Conservation (phyloP, 2,113 vertebrate genomes). For the Pseudorasbora parva region DNA sequence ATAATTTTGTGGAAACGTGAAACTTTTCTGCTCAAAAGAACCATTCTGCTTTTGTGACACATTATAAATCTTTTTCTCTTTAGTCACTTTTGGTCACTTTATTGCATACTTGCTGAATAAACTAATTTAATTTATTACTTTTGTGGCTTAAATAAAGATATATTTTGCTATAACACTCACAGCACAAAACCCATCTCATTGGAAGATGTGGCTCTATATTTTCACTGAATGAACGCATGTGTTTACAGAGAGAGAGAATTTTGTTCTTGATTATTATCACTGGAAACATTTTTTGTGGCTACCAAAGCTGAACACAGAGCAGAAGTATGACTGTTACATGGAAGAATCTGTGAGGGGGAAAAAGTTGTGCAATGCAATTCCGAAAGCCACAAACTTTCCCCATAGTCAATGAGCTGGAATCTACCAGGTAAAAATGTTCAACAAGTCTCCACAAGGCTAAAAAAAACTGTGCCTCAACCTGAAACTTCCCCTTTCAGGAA, state of each 20-base stretch:
- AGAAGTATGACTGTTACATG: neutral
- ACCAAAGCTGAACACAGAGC: slow-evolving; percentile 30
- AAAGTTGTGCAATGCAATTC: slow-evolving; percentile 28
- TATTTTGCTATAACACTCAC: slow-evolving; percentile 47
- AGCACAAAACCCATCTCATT: neutral
- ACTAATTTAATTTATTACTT: neutral
- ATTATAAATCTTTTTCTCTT: neutral
- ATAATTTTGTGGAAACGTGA: neutral
- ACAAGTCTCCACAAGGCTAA: slow-evolving; percentile 60
- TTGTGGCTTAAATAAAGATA: slow-evolving; percentile 66
- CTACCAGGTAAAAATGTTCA: neutral
- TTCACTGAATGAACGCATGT: neutral
- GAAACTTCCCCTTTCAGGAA: neutral
- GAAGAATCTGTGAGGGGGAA: neutral
- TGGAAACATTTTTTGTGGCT: slow-evolving; percentile 35
- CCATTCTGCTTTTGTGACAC: neutral
- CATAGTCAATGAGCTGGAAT: slow-evolving; percentile 50
- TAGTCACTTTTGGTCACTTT: neutral
- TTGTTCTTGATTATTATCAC: slow-evolving; percentile 33
- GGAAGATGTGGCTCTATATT: neutral
- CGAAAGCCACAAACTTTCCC: slow-evolving; percentile 33
- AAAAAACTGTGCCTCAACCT: slow-evolving; percentile 1
- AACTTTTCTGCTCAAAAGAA: neutral
- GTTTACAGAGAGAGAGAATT: slow-evolving; percentile 15
- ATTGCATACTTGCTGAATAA: neutral